Evolutionary conservation across 64 coral and sea anemone species (phyloP), one percentile per base, ranked within the genome.

Genomic region (Acropora yongei): DNA sequence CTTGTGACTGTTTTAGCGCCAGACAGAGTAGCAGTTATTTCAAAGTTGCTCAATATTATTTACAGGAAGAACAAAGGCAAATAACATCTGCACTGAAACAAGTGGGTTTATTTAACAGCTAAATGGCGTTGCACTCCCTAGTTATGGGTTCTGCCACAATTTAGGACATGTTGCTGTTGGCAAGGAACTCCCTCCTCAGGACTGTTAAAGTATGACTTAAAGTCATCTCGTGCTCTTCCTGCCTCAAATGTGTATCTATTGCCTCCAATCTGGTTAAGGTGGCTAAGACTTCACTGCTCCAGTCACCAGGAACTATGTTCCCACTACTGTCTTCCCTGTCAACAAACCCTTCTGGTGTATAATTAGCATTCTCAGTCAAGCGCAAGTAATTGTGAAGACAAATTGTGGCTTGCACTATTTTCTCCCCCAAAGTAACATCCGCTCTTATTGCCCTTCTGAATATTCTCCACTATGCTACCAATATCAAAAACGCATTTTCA

Each of bases 351-450:
- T 2, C 76, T 41, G 87, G 87, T 78, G 42, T 45, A 63, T 89
- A 89, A 55, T 39, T 78, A 9, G 78, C 89, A 91, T 74, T 83
- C 3, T 83, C 92, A 63, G 72, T 94, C 49, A 89, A 67, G 2
- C 53, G 72, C 48, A 94, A 74, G 68, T 89, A 94, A 77, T 89
- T 94, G 44, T 94, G 87, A 65, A 94, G 78, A 46, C 92, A 94
- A 75, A 88, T 72, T 67, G 78, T 75, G 11, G 89, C 57, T 74
- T 83, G 44, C 18, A 91, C 89, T 46, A 91, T 73, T 10, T 9
- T 30, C 60, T 94, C 86, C 80, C 68, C 86, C 44, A 83, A 71
- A 75, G 88, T 79, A 39, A 94, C 92, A 83, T 75, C 80, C 17
- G 77, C 86, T 68, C 71, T 68, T 49, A 87, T 93, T 87, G 60